phyloP scores from a whole-genome alignment of 2,113 vertebrate genomes.

The Blennius ocellaris region DNA sequence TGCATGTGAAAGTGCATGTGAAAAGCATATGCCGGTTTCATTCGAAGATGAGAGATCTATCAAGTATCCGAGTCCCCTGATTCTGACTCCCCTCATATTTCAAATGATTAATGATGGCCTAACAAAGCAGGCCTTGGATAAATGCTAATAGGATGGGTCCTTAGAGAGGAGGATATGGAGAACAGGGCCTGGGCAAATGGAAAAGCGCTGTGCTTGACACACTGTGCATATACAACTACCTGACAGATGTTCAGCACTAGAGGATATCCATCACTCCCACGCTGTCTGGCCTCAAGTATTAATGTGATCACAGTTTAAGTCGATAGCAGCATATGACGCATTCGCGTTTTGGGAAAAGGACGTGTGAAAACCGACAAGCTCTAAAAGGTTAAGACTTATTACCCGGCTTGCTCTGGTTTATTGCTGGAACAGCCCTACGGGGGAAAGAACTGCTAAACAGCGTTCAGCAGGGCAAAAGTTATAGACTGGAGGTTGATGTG shows the following conservation, averaged over 20 bases:
- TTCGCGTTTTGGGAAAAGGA: slow-evolving; percentile 56
- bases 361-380: slow-evolving; percentile 41
- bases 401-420: slow-evolving; percentile 43
- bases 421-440: slow-evolving; percentile 44
- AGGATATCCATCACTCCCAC: slow-evolving; percentile 78
- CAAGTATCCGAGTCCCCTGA: slow-evolving; percentile 64
- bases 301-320: slow-evolving; percentile 69
- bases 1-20: slow-evolving; percentile 38
- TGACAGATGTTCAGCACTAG: slow-evolving; percentile 75
- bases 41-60: slow-evolving; percentile 73
- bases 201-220: slow-evolving; percentile 64
- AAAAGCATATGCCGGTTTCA: slow-evolving; percentile 65
- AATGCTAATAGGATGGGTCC: slow-evolving; percentile 81
- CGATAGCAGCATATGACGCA: slow-evolving; percentile 55
- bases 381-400: slow-evolving; percentile 61
- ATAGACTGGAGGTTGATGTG: background rate
- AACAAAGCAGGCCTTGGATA: slow-evolving; percentile 80
- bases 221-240: slow-evolving; percentile 72
- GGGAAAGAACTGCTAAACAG: slow-evolving; percentile 47
- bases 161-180: slow-evolving; percentile 73
- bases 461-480: slow-evolving; percentile 32
- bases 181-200: slow-evolving; percentile 56
- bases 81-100: slow-evolving; percentile 75
- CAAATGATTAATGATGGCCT: slow-evolving; percentile 82
- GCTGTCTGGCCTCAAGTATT: slow-evolving; percentile 65